Evolutionary conservation across 2,797 vertebrate species (phyloP), one percentile per base, ranked within the genome.

Genomic region (Scolopax rusticola): DNA sequence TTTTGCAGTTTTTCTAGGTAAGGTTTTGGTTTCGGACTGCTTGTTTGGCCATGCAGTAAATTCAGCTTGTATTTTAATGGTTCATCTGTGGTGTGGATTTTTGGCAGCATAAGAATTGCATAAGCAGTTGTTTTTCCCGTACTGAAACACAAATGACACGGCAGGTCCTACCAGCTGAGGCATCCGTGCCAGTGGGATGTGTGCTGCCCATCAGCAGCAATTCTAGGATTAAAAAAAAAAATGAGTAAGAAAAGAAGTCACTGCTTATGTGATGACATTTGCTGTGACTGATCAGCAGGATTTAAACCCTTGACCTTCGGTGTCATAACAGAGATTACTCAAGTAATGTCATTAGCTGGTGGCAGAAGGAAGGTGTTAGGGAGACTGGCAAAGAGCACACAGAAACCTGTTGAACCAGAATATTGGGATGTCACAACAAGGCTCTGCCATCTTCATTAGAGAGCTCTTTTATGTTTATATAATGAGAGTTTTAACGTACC

Each of bases 291-390:
- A 92, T 83, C 81, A 94, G 60, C 56, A 76, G 56, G 75, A 73
- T 95, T 90, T 91, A 88, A 93, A 91, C 17, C 36, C 7, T 0
- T 89, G 93, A 90, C 77, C 90, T 93, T 90, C 60, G 74, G 48
- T 56, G 51, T 69, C 59, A 60, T 79, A 87, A 50, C 76, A 77
- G 3, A 16, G 36, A 83, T 68, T 89, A 33, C 60, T 94, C 68
- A 76, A 77, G 18, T 51, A 63, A 78, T 43, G 68, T 28, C 48
- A 78, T 90, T 80, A 92, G 57, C n/a, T 71, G 45, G 51, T 81
- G 45, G 15, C 41, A 95, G 70, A 77, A 67, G 30, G 45, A 85
- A 84, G 75, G 23, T 94, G 68, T 64, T 71, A 68, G 45, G 23
- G 25, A 84, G 40, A 11, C 24, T 93, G 45, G 64, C 23, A 83